phyloP scores from a whole-genome alignment of 2,797 vertebrate species.

The Holocentrus rufus region DNA sequence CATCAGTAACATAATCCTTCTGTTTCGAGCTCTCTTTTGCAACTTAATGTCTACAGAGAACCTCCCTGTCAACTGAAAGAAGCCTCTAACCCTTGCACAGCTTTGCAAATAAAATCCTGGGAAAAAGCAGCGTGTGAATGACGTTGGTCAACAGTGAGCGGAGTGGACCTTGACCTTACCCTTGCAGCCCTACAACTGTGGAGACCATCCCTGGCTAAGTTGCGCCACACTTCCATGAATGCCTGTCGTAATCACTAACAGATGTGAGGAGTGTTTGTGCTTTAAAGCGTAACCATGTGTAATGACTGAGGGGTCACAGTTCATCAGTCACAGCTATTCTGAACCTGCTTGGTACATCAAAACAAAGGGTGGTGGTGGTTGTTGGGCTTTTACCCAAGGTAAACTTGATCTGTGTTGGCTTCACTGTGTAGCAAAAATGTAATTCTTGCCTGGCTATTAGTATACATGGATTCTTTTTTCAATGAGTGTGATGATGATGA shows the following conservation, averaged over 20 bases:
- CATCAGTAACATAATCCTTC: constrained; percentile 49
- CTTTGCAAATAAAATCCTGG: constrained; percentile 69
- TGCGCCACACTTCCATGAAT: constrained; percentile 72
- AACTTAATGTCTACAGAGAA: constrained; percentile 54
- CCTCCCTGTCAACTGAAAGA: constrained; percentile 48
- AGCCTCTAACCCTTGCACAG: constrained; percentile 48
- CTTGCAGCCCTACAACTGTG: constrained; percentile 53
- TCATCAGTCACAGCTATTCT: constrained; percentile 46
- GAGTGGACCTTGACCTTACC: constrained; percentile 75
- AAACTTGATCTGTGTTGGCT: constrained; percentile 3
- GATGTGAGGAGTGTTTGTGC: constrained; percentile 68
- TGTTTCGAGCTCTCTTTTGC: constrained; percentile 65
- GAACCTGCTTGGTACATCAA: constrained; percentile 63
- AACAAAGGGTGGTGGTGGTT: too few relatives aligned
- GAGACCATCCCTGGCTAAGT: constrained; percentile 64
- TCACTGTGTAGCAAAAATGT: constrained; percentile 17
- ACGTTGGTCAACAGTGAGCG: constrained; percentile 69
- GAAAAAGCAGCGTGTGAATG: constrained; percentile 66
- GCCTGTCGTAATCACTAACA: constrained; percentile 76
- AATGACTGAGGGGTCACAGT: constrained; percentile 66
- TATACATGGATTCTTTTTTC: neutral
- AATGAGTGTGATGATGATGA: neutral
- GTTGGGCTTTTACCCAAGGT: constrained; percentile 21
- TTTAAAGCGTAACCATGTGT: constrained; percentile 46
- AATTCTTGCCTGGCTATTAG: neutral